Conservation (phyloP, 1,140 invertebrate genomes). For the Luehdorfia chinensis region DNA sequence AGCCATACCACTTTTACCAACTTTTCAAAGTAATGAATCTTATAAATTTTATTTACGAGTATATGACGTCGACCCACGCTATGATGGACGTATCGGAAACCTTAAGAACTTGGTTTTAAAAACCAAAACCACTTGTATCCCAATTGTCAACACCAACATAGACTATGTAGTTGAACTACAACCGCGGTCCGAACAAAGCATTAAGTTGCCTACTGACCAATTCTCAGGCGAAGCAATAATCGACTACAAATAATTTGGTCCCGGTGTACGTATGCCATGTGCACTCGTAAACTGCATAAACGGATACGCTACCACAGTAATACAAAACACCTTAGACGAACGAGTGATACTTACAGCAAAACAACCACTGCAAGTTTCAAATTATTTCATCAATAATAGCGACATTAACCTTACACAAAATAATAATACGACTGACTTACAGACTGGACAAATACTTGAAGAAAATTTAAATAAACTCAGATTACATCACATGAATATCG, state of each 20-base stretch:
- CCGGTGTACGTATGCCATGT: constrained; percentile 18
- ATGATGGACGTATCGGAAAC: constrained; percentile 22
- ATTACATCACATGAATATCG: constrained; percentile 14
- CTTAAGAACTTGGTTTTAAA: constrained; percentile 19
- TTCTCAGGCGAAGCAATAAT: constrained; percentile 20
- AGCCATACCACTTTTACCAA: too few species aligned
- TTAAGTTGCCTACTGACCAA: constrained; percentile 18
- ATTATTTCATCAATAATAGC: too few species aligned
- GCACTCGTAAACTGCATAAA: constrained; percentile 26
- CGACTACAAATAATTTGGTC: constrained; percentile 19
- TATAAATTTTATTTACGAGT: constrained; percentile 25
- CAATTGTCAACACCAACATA: constrained; percentile 17
- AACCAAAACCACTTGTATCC: constrained; percentile 13
- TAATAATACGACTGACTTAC: neutral
- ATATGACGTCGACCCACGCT: constrained; percentile 24
- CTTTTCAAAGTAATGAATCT: too few species aligned
- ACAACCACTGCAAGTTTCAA: too few species aligned
- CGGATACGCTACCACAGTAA: constrained; percentile 20
- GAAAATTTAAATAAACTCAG: constrained; percentile 18
- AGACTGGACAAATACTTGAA: constrained; percentile 7
- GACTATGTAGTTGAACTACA: constrained; percentile 15
- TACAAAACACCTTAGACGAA: constrained; percentile 21
- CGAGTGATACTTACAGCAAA: too few species aligned
- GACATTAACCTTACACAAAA: neutral
- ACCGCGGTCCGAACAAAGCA: constrained; percentile 15